Conservation (phyloP, 2,797 vertebrate genomes). For the Centroberyx gerrardi region DNA sequence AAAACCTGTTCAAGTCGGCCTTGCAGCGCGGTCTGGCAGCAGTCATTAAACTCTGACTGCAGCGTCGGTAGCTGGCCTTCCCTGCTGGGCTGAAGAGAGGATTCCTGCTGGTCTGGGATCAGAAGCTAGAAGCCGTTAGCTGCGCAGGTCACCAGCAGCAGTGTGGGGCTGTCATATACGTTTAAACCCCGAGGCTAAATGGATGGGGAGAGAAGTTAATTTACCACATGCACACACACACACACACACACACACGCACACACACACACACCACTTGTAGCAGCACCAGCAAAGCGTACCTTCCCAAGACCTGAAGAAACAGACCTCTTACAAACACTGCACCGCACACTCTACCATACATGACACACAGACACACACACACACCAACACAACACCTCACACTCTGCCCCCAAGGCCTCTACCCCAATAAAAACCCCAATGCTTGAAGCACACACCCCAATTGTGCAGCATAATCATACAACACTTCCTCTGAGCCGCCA, state of each 20-base stretch:
- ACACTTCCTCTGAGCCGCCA: conserved; percentile 60
- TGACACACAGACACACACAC: conserved; percentile 31
- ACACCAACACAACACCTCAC: conserved; percentile 26
- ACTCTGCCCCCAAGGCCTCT: conserved; percentile 30
- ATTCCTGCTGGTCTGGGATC: conserved; percentile 52
- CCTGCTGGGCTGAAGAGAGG: conserved; percentile 38
- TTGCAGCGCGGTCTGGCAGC: not conserved
- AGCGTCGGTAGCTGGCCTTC: conserved; percentile 26
- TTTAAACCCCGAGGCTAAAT: conserved; percentile 62
- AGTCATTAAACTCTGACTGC: conserved; percentile 18
- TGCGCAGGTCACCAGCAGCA: conserved; percentile 56
- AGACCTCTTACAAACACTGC: conserved; percentile 25
- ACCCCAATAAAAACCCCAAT: conserved; percentile 33
- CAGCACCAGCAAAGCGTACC: conserved; percentile 21
- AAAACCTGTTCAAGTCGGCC: conserved; percentile 4
- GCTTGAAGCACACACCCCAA: conserved; percentile 49
- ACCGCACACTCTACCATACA: conserved; percentile 27
- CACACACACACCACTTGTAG: conserved; percentile 9
- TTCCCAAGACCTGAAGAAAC: conserved; percentile 22
- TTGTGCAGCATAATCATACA: conserved; percentile 50
- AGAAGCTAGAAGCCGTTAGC: conserved; percentile 40
- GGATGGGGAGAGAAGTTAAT: conserved; percentile 62
- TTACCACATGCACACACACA: conserved; percentile 38
- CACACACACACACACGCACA: conserved; percentile 21
- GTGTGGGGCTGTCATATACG: conserved; percentile 45